A percentile compares a stretch with the other conserved stretches of the same genome.
Conservation (phyloP, 2,113 vertebrate genomes). For the Tachysurus fulvidraco region DNA sequence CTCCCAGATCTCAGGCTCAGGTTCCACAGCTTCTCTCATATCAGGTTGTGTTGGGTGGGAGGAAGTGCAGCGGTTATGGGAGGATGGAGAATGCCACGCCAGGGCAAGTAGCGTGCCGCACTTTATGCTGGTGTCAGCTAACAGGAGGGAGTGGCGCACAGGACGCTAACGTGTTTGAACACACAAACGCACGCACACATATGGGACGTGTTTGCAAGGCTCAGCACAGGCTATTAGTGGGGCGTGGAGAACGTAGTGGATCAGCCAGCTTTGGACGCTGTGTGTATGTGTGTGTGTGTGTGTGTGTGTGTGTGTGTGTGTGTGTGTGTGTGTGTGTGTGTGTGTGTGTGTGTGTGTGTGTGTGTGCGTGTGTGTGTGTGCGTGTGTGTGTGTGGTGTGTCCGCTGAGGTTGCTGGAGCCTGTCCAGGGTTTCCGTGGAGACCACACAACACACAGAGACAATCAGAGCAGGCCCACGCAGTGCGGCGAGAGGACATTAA, state of each 20-base stretch:
- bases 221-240: conserved; percentile 71
- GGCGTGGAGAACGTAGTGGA: conserved; percentile 69
- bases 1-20: conserved; percentile 41
- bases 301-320: conserved; percentile 35
- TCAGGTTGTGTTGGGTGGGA: conserved; percentile 33
- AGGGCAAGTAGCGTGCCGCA: conserved; percentile 28
- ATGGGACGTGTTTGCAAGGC: conserved; percentile 68
- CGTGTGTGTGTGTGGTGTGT: conserved; percentile 23
- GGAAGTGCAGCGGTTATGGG: conserved; percentile 46
- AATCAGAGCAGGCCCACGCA: conserved; percentile 81
- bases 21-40: conserved; percentile 37
- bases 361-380: conserved; percentile 34
- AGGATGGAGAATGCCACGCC: conserved; percentile 42
- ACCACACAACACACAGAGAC: conserved; percentile 82
- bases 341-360: conserved; percentile 53
- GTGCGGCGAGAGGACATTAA: conserved; percentile 80
- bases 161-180: conserved; percentile 42
- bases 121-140: conserved; percentile 54
- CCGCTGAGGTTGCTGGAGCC: conserved; percentile 78
- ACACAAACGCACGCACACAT: conserved; percentile 35
- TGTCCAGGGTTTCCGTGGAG: conserved; percentile 83
- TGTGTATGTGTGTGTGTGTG: conserved; percentile 53
- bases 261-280: conserved; percentile 64
- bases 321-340: conserved; percentile 16
- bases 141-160: conserved; percentile 39